Evolutionary conservation across 2,113 vertebrate genomes (phyloP).

Genomic region (Hippopotamus amphibius): DNA sequence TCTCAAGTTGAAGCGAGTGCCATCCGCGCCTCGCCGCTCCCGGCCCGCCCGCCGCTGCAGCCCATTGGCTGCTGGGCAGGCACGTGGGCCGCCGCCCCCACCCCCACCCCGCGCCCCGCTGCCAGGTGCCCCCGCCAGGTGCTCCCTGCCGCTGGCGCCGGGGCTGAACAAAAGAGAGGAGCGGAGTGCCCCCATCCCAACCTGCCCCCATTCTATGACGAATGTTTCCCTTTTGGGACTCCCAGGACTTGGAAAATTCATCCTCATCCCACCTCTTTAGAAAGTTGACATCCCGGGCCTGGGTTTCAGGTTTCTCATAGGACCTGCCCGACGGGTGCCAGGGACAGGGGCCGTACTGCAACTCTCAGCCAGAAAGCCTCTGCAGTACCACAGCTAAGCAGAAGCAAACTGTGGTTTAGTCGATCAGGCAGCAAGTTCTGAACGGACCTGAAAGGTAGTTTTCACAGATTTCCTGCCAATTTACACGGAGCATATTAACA

Average conservation of each 20-base stretch:
- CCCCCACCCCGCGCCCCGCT: not conserved
- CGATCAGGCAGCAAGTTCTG: not conserved
- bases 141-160: not conserved
- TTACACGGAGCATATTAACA: not conserved
- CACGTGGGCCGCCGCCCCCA: not conserved
- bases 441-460: not conserved
- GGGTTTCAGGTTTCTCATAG: not conserved
- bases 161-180: fast-evolving
- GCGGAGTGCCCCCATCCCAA: too few species aligned
- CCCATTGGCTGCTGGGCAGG: constrained; percentile 47
- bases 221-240: not conserved
- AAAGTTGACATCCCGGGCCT: not conserved
- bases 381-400: not conserved
- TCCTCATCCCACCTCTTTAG: not conserved
- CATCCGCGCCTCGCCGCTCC: constrained; percentile 14
- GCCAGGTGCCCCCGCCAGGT: constrained; percentile 29
- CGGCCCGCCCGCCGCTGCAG: not conserved
- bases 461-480: not conserved
- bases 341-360: not conserved
- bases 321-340: not conserved
- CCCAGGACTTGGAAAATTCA: constrained; percentile 12
- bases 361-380: not conserved
- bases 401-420: not conserved
- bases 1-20: constrained; percentile 58
- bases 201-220: not conserved